These are phyloP conservation scores for Helleia helle DNA, from an alignment of 2,888 invertebrate species.

Conservation along the genomic window DNA sequence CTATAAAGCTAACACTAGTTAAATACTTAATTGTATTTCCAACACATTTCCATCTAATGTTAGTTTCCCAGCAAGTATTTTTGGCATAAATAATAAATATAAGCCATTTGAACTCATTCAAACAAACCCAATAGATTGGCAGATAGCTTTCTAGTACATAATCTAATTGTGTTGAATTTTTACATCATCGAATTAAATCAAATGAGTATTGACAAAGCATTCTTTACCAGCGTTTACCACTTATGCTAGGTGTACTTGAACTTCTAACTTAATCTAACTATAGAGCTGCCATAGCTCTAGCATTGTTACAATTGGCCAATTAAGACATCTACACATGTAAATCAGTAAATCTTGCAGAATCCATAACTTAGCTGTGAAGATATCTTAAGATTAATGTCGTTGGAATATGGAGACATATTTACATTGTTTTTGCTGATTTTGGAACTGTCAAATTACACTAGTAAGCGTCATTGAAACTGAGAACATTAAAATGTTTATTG, in stretches of 20 bases:
- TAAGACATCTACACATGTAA: slow-evolving; percentile 10
- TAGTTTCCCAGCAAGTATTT: too few relatives aligned
- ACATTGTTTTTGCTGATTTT: slow-evolving; percentile 24
- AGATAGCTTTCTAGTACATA: background rate
- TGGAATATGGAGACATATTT: slow-evolving; percentile 25
- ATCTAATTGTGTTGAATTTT: background rate
- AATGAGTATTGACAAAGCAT: slow-evolving; percentile 65
- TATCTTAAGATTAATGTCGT: slow-evolving; percentile 7
- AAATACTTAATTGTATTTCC: too few relatives aligned
- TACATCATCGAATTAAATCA: background rate
- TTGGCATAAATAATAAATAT: background rate
- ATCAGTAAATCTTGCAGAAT: slow-evolving; percentile 21
- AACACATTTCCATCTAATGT: background rate
- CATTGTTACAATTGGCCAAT: slow-evolving; percentile 12
- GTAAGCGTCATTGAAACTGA: slow-evolving; percentile 45
- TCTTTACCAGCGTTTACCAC: slow-evolving; percentile 56
- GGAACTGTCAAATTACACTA: slow-evolving; percentile 42
- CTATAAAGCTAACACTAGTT: background rate
- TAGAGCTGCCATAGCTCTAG: slow-evolving; percentile 26
- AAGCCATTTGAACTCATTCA: too few relatives aligned
- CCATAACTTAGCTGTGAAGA: slow-evolving; percentile 11
- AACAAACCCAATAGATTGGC: background rate
- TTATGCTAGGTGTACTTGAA: slow-evolving; percentile 45
- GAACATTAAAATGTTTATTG: slow-evolving; percentile 30
- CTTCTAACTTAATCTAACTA: slow-evolving; percentile 23